phyloP scores from a whole-genome alignment of 2,113 vertebrate genomes.

The Muntiacus reevesi region DNA sequence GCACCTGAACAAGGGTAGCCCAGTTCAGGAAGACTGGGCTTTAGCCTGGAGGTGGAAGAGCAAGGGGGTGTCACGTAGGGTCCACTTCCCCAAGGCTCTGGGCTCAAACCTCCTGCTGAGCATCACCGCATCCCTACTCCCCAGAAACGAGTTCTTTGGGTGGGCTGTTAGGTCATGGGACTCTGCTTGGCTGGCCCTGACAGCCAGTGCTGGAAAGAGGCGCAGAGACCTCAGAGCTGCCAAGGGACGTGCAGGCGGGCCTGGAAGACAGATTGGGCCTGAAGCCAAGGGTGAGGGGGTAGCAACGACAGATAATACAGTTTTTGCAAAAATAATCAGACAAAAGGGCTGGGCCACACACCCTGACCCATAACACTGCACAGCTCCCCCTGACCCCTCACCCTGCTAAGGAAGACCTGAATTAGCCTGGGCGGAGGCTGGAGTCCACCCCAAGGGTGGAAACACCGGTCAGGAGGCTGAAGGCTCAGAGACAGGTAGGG shows the following conservation, averaged over 20 bases:
- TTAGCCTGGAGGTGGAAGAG: background rate
- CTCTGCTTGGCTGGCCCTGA: constrained; percentile 46
- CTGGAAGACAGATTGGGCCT: constrained; percentile 64
- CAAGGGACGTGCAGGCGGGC: constrained; percentile 48
- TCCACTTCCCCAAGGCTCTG: background rate
- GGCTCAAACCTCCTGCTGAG: background rate
- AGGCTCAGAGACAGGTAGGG: background rate
- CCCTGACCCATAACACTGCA: constrained; percentile 46
- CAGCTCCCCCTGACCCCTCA: background rate
- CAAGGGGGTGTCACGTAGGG: background rate
- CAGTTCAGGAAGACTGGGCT: constrained; percentile 42
- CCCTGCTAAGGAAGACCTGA: background rate
- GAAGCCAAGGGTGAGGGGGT: background rate
- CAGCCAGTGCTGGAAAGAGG: constrained; percentile 16
- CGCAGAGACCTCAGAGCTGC: constrained; percentile 20
- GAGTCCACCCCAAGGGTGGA: background rate
- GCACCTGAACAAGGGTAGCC: constrained; percentile 59
- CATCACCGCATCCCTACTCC: background rate
- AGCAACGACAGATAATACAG: constrained; percentile 53
- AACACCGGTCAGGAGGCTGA: constrained; percentile 53
- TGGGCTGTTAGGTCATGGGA: constrained; percentile 25
- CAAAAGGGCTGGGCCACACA: constrained; percentile 30
- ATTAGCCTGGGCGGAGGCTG: constrained; percentile 35
- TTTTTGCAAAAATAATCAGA: background rate
- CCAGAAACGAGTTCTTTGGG: constrained; percentile 60